phyloP scores from a whole-genome alignment of 2,113 vertebrate species.

The Peromyscus leucopus region DNA sequence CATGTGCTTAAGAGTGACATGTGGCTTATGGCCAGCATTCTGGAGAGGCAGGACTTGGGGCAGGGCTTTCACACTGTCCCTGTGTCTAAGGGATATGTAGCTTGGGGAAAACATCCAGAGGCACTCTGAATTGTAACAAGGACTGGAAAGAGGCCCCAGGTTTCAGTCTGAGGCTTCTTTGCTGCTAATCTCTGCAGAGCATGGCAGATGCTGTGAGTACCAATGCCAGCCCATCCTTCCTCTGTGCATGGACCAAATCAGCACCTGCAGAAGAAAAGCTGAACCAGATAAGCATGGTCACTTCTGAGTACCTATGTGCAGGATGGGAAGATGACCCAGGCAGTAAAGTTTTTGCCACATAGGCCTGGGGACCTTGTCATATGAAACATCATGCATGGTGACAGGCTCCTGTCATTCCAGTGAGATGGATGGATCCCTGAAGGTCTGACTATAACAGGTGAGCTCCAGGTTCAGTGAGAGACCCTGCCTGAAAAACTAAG shows the following conservation, averaged over 20 bases:
- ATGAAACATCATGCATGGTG: not conserved
- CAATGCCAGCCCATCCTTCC: not conserved
- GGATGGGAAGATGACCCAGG: not conserved
- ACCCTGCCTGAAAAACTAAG: not conserved
- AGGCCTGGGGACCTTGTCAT: too few species aligned
- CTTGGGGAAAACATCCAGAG: not conserved
- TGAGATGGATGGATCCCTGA: not conserved
- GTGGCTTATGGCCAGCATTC: accelerated
- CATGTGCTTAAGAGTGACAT: accelerated
- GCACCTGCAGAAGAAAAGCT: not conserved
- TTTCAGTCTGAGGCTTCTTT: not conserved
- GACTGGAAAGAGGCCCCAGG: not conserved
- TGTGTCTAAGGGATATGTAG: too few species aligned
- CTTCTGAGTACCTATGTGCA: accelerated
- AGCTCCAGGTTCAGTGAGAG: not conserved
- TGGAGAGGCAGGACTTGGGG: not conserved
- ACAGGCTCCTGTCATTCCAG: not conserved
- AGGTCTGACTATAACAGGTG: not conserved
- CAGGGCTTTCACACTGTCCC: accelerated
- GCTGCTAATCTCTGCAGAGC: not conserved
- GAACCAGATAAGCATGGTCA: accelerated
- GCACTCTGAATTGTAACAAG: not conserved
- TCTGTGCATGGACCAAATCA: not conserved
- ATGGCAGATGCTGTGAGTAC: accelerated
- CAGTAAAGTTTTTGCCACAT: not conserved